Evolutionary conservation across 2,888 invertebrate species (phyloP).

Genomic region (Cerastis leucographa): DNA sequence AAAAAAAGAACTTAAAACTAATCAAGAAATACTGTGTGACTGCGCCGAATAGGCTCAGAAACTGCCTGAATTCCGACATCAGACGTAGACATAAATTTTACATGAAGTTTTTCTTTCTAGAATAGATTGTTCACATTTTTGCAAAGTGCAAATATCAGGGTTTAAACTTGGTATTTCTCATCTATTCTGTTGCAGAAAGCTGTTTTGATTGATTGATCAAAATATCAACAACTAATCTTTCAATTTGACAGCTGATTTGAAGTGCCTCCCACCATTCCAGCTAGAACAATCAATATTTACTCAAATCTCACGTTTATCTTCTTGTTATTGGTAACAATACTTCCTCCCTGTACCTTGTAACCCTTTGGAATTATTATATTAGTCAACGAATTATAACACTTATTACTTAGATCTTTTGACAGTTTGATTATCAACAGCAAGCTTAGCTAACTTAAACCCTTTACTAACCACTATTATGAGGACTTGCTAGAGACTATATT

Average conservation of each 20-base stretch:
- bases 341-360: not conserved
- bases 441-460: not conserved
- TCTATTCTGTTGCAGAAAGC: not conserved
- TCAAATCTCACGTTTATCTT: not conserved
- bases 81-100: not conserved
- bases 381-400: not conserved
- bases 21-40: no score
- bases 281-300: not conserved
- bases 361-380: not conserved
- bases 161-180: no score
- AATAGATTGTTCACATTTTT: not conserved
- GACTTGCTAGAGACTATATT: not conserved
- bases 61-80: no score
- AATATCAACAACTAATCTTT: constrained; percentile 24
- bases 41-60: no score
- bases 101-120: not conserved
- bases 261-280: not conserved
- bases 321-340: not conserved
- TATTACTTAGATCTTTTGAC: not conserved
- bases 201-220: constrained; percentile 45
- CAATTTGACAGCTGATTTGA: constrained; percentile 6
- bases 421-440: not conserved
- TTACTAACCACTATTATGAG: not conserved
- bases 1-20: no score
- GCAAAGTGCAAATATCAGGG: no score